phyloP scores from a whole-genome alignment of 2,113 vertebrate species.

The Malurus elegans region DNA sequence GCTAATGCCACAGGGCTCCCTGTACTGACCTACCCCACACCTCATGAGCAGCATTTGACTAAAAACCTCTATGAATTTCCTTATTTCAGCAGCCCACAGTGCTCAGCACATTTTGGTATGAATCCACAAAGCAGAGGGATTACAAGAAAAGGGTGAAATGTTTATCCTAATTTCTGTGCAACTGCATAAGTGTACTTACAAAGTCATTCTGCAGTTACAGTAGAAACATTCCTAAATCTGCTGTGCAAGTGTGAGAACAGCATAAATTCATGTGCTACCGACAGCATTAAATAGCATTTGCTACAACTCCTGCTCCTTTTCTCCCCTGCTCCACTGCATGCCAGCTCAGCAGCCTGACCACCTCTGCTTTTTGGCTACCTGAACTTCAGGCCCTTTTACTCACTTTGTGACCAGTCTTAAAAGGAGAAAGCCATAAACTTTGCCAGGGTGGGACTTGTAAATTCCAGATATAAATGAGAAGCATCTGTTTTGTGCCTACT shows the following conservation, averaged over 20 bases:
- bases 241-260: not conserved
- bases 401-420: not conserved
- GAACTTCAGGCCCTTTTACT: not conserved
- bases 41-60: not conserved
- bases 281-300: not conserved
- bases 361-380: not conserved
- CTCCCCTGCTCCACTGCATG: rapidly evolving
- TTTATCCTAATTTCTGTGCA: not conserved
- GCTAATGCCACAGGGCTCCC: not conserved
- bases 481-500: not conserved
- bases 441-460: rapidly evolving
- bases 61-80: not conserved
- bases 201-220: not conserved
- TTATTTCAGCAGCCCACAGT: not conserved
- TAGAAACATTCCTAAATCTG: not conserved
- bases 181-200: not conserved
- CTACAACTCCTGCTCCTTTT: not conserved
- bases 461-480: not conserved
- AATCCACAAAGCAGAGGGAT: not conserved
- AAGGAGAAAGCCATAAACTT: not conserved
- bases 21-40: not conserved
- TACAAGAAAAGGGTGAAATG: not conserved
- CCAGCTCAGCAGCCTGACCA: not conserved
- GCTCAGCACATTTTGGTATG: not conserved
- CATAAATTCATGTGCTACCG: not conserved